These are phyloP conservation scores for Drosophila santomea DNA, from an alignment of 1,140 invertebrate species.

Conservation along the genomic window DNA sequence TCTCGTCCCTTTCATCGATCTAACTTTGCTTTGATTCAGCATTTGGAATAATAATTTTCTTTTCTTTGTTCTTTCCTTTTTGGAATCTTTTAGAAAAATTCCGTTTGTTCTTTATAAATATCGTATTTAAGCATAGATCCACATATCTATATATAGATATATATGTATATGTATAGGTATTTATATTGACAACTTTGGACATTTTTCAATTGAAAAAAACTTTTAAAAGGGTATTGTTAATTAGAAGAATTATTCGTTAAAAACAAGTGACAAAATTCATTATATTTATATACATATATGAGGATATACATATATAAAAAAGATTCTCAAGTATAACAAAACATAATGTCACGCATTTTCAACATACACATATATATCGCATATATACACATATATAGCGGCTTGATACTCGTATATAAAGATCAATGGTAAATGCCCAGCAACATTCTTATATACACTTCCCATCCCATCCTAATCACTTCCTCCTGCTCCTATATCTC, in stretches of 20 bases:
- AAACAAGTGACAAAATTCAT: constrained; percentile 25
- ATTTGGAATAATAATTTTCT: constrained; percentile 62
- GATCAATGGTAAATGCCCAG: constrained; percentile 61
- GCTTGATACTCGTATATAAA: constrained; percentile 24
- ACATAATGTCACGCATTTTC: constrained; percentile 50
- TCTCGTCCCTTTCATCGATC: constrained; percentile 23
- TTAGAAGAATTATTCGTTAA: constrained; percentile 34
- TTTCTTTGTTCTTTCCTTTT: constrained; percentile 29
- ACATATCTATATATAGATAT: constrained; percentile 46
- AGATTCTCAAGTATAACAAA: constrained; percentile 59
- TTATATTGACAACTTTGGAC: constrained; percentile 75
- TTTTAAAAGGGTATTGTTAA: constrained; percentile 28
- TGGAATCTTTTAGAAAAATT: constrained; percentile 76
- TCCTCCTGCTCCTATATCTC: constrained; percentile 26
- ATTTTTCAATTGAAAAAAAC: constrained; percentile 56
- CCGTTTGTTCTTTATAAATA: constrained; percentile 67
- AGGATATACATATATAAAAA: constrained; percentile 21
- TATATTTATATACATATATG: constrained; percentile 39
- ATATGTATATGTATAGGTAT: constrained; percentile 52
- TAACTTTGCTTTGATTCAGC: constrained; percentile 52
- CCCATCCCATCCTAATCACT: constrained; percentile 26
- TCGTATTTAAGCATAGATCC: constrained; percentile 51
- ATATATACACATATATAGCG: constrained; percentile 46
- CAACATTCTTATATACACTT: constrained; percentile 70
- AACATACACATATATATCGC: constrained; percentile 53